phyloP scores from a whole-genome alignment of 2,113 vertebrate species.

The Caracal caracal region DNA sequence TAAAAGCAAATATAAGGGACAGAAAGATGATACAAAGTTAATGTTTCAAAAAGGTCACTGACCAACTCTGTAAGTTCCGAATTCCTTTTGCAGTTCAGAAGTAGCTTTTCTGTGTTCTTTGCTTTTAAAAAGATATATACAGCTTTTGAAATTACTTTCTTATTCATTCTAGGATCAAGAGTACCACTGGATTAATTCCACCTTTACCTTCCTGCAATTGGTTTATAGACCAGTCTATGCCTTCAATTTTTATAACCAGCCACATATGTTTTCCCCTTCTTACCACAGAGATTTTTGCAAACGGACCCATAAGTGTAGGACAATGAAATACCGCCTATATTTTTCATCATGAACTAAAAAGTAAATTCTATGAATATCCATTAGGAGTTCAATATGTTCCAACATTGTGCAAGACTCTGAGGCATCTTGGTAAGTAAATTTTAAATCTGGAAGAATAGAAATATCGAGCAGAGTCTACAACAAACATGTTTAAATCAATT shows the following conservation, averaged over 20 bases:
- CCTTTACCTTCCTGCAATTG: neutral
- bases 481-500: neutral
- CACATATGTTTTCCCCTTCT: neutral
- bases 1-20: conserved; percentile 2
- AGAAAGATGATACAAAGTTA: neutral
- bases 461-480: neutral
- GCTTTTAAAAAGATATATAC: neutral
- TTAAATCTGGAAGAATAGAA: neutral
- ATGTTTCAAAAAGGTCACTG: neutral
- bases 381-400: neutral
- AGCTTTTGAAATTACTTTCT: conserved; percentile 28
- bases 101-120: conserved; percentile 20
- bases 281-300: neutral
- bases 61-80: neutral
- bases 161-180: neutral
- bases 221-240: neutral
- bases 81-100: conserved; percentile 46
- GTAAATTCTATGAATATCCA: neutral
- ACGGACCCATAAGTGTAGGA: neutral
- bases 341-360: neutral
- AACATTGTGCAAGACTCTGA: neutral
- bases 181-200: neutral
- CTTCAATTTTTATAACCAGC: neutral
- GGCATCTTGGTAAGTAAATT: neutral
- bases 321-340: neutral